Evolutionary conservation across 1,140 invertebrate species (phyloP).

Genomic region (Sminthurides bifidus): DNA sequence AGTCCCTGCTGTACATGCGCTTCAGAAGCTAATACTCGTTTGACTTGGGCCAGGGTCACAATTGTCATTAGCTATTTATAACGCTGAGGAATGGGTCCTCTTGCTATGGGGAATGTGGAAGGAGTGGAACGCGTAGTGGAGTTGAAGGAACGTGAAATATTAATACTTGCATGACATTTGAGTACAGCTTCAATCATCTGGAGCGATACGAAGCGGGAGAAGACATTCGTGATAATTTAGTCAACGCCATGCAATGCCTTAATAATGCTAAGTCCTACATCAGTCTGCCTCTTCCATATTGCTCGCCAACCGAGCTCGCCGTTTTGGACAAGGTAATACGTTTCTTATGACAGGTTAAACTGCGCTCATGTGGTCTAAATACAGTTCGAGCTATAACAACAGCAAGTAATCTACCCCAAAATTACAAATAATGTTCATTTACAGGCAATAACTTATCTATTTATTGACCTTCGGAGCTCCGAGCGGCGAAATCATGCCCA

Average conservation of each 20-base stretch:
- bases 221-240: conserved; percentile 27
- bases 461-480: conserved; percentile 20
- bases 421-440: not conserved
- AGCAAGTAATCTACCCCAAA: not conserved
- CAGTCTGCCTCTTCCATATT: conserved; percentile 19
- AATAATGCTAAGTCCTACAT: conserved; percentile 24
- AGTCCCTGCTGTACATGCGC: no score
- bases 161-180: no score
- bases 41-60: no score
- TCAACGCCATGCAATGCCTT: conserved; percentile 24
- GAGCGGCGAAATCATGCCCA: conserved; percentile 23
- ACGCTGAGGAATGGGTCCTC: no score
- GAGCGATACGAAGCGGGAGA: conserved; percentile 19
- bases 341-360: not conserved
- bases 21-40: no score
- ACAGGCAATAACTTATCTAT: conserved; percentile 26
- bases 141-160: no score
- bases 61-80: no score
- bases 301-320: conserved; percentile 15
- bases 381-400: not conserved
- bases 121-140: no score
- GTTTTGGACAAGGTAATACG: conserved; percentile 24
- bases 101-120: no score
- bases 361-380: not conserved
- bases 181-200: not conserved